phyloP scores from a whole-genome alignment of 64 coral and sea anemone species.

The Cladopsammia gracilis region DNA sequence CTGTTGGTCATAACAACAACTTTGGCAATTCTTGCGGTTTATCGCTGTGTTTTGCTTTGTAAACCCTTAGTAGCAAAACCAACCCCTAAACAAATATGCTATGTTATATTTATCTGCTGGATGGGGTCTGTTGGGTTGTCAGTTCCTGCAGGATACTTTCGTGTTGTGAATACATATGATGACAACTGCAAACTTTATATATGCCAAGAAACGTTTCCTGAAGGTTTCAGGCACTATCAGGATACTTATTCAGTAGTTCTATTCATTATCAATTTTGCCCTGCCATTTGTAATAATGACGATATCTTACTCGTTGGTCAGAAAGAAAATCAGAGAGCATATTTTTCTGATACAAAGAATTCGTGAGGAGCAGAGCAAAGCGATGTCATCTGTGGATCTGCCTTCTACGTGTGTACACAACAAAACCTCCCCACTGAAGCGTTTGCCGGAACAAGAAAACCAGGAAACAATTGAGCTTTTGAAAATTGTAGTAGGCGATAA shows the following conservation, averaged over 20 bases:
- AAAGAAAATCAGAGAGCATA: slow-evolving; percentile 67
- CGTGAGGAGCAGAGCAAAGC: background rate
- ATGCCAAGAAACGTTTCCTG: slow-evolving; percentile 43
- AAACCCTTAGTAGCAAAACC: slow-evolving; percentile 23
- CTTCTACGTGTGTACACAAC: too few species aligned
- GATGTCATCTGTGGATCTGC: background rate
- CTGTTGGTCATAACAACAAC: slow-evolving; percentile 72
- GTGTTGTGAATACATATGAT: slow-evolving; percentile 33
- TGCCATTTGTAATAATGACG: slow-evolving; percentile 74
- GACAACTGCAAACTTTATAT: background rate
- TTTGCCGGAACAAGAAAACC: background rate
- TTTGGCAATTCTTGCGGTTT: slow-evolving; percentile 76
- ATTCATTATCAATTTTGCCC: slow-evolving; percentile 56
- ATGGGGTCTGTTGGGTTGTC: slow-evolving; percentile 41
- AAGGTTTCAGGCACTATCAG: background rate
- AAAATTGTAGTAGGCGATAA: background rate
- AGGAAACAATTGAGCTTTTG: background rate
- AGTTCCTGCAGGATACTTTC: slow-evolving; percentile 46
- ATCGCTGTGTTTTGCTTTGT: slow-evolving; percentile 72
- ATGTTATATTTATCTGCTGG: slow-evolving; percentile 62
- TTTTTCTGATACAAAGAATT: slow-evolving; percentile 25
- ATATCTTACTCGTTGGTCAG: slow-evolving; percentile 57
- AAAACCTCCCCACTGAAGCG: too few species aligned
- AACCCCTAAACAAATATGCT: slow-evolving; percentile 6
- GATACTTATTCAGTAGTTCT: slow-evolving; percentile 51